These are phyloP conservation scores for Rallus limicola DNA, from an alignment of 2,113 vertebrate species.

Conservation along the genomic window DNA sequence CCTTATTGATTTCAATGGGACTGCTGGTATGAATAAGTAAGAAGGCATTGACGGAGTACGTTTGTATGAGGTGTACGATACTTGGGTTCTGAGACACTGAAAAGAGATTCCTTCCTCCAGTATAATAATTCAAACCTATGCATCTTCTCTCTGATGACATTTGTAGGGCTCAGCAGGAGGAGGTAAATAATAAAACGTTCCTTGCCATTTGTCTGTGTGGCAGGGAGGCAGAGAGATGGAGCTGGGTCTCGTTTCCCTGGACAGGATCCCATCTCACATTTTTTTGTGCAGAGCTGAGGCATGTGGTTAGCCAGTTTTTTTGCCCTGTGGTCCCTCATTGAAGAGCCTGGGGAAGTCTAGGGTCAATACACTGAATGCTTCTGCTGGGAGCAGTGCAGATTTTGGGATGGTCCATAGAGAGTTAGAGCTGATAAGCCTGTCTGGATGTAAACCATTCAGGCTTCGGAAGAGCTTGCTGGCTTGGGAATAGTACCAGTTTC, in stretches of 20 bases:
- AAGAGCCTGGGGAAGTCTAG: neutral
- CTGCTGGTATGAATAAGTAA: neutral
- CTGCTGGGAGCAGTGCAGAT: neutral
- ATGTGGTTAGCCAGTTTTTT: neutral
- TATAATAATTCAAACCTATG: neutral
- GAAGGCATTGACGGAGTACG: neutral
- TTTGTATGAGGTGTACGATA: neutral
- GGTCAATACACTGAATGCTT: neutral
- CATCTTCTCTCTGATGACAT: neutral
- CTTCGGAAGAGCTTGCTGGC: neutral
- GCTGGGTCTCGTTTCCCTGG: neutral
- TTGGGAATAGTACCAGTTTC: neutral
- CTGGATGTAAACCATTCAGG: neutral
- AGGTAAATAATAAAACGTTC: neutral
- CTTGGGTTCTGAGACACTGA: neutral
- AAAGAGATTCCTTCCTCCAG: neutral
- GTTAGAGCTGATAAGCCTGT: neutral
- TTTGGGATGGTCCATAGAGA: neutral
- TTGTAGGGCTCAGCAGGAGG: neutral
- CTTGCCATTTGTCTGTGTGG: neutral
- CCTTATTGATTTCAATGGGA: neutral
- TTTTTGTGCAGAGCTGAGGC: neutral
- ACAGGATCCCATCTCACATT: neutral
- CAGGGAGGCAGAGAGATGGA: neutral
- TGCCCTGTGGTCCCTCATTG: rapidly evolving